Evolutionary conservation across 2,113 vertebrate genomes (phyloP).

Genomic region (Verasper variegatus): DNA sequence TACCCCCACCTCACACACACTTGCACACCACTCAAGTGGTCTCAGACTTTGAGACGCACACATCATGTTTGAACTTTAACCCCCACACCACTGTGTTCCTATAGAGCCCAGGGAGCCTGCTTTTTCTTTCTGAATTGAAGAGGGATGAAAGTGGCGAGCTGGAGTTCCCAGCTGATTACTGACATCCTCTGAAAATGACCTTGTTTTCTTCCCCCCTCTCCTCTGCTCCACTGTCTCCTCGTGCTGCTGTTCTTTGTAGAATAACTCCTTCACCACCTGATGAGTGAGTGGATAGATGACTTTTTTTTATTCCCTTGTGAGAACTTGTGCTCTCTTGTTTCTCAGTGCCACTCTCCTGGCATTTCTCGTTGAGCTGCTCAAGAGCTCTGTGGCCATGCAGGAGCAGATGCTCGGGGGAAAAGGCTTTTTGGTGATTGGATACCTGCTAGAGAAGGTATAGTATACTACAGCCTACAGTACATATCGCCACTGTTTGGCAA

Average conservation of each 20-base stretch:
- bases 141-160: constrained; percentile 48
- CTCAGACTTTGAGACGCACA: background rate
- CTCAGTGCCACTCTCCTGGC: constrained; percentile 92
- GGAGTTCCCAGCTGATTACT: constrained; percentile 56
- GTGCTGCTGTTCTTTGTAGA: constrained; percentile 5
- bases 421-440: constrained; percentile 97
- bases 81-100: constrained; percentile 19
- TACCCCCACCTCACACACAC: background rate
- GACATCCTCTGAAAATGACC: constrained; percentile 65
- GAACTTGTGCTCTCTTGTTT: constrained; percentile 51
- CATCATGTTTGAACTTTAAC: background rate
- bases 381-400: constrained; percentile 98
- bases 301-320: constrained; percentile 5
- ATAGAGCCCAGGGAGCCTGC: constrained; percentile 5
- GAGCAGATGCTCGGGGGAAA: constrained; percentile 98
- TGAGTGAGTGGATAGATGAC: constrained; percentile 4
- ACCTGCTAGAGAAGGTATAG: constrained; percentile 94
- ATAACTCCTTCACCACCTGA: constrained; percentile 7
- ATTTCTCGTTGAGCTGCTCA: constrained; percentile 94
- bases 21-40: background rate
- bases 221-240: constrained; percentile 3
- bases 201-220: constrained; percentile 14
- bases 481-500: background rate
- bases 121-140: constrained; percentile 33
- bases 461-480: background rate